Percentiles rank a stretch among this genome's conserved stretches.
phyloP scores from a whole-genome alignment of 2,888 invertebrate genomes.

The Dysmachus trigonus region DNA sequence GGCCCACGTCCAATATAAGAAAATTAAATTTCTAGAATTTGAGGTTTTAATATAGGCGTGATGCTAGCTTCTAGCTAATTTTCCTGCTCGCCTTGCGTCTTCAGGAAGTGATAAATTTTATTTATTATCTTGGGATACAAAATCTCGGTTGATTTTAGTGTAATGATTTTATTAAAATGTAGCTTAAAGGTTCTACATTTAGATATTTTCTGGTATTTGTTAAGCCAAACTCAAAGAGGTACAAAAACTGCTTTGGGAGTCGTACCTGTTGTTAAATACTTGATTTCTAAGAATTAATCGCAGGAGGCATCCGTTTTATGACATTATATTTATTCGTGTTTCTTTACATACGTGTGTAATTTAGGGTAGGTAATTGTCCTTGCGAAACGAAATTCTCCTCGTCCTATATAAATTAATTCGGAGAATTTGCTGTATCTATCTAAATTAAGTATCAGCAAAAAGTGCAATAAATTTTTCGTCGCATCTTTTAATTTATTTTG shows the following conservation, averaged over 20 bases:
- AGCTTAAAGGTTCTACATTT: too few species aligned
- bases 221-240: background rate
- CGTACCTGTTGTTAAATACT: background rate
- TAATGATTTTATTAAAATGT: too few species aligned
- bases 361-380: conserved; percentile 4
- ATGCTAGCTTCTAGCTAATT: too few species aligned
- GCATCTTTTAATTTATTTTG: background rate
- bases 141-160: too few species aligned
- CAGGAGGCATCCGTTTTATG: background rate
- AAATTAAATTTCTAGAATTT: too few species aligned
- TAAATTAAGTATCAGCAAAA: background rate
- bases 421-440: background rate
- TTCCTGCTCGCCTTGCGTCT: too few species aligned
- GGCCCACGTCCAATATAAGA: too few species aligned
- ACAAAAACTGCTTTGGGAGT: background rate
- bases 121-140: too few species aligned
- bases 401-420: background rate
- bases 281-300: background rate
- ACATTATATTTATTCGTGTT: background rate
- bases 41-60: too few species aligned
- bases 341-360: background rate
- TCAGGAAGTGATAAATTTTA: too few species aligned
- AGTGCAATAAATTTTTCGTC: background rate
- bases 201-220: background rate
- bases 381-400: background rate